Evolutionary conservation across 2,888 invertebrate species (phyloP), one percentile per base, ranked within the genome.

Genomic region (Cosmopolites sordidus): DNA sequence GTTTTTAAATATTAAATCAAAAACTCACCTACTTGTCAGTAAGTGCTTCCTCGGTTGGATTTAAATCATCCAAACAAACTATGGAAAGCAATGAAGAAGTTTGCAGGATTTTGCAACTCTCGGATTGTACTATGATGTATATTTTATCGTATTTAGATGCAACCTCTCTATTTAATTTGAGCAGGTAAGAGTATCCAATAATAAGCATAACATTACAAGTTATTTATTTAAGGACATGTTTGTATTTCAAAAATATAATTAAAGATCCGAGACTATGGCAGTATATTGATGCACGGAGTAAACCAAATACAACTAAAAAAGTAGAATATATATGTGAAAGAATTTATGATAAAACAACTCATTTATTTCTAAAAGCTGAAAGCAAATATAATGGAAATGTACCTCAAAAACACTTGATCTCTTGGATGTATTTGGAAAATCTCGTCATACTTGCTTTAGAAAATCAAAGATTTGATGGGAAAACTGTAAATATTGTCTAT

Each of bases 371-470:
- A 15, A 56, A 44, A 37, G 63, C 60, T 4, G 57, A 55, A 6
- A 54, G 58, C 42, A 56, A 56, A 54, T 54, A 59, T 41, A 46
- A 48, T 14, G 56, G 54, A 14, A 40, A 59, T 9, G 40, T 64
- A 9, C 59, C 62, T 1, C 17, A 46, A 11, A 42, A 54, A 17
- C 60, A 58, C 51, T 62, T 65, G 22, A 43, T 38, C 3, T 49
- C 37, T 9, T 57, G 59, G 40, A 48, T 50, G 44, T 8, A 58
- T 43, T 58, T 58, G 38, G 46, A 58, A 16, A 64, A 66, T 43
- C 53, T 73, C 16, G 67, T 63, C 8, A 60, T 74, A 4, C 58
- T 74, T 29, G 70, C 72, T 1, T 58, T 73, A 43, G 73, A 73
- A 58, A 67, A 71, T 58, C 66, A 70, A 48, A 58, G 58, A 18